Conservation (phyloP, 2,113 vertebrate genomes). For the Pedionomus torquatus region DNA sequence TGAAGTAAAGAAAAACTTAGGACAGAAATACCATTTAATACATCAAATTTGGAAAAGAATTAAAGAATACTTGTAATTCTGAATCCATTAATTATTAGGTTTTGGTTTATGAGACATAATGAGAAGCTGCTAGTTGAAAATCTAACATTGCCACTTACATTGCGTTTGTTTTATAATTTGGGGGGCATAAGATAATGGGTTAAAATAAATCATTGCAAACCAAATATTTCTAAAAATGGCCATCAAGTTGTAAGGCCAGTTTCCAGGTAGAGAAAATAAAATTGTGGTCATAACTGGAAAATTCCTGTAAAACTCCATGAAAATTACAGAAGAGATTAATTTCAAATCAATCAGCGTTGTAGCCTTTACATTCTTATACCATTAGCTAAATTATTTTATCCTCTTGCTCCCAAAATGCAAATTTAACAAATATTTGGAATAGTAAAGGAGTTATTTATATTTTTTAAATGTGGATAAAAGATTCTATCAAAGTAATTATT, state of each 20-base stretch:
- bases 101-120: background rate
- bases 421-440: background rate
- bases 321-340: background rate
- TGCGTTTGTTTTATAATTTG: background rate
- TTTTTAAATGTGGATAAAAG: background rate
- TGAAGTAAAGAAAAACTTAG: background rate
- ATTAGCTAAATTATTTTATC: background rate
- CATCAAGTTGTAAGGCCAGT: background rate
- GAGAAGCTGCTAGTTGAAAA: background rate
- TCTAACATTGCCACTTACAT: background rate
- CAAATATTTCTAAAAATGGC: background rate
- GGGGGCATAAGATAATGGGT: background rate
- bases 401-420: background rate
- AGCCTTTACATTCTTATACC: background rate
- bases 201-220: background rate
- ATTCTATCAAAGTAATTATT: background rate
- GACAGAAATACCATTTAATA: background rate
- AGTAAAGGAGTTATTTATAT: background rate
- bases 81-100: background rate
- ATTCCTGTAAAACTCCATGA: background rate
- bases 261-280: background rate
- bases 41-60: background rate
- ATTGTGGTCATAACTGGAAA: background rate
- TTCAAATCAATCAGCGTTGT: background rate
- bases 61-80: background rate